Evolutionary conservation across 2,888 invertebrate species (phyloP), one percentile per base, ranked within the genome.

Genomic region (Phymatocera aterrima): DNA sequence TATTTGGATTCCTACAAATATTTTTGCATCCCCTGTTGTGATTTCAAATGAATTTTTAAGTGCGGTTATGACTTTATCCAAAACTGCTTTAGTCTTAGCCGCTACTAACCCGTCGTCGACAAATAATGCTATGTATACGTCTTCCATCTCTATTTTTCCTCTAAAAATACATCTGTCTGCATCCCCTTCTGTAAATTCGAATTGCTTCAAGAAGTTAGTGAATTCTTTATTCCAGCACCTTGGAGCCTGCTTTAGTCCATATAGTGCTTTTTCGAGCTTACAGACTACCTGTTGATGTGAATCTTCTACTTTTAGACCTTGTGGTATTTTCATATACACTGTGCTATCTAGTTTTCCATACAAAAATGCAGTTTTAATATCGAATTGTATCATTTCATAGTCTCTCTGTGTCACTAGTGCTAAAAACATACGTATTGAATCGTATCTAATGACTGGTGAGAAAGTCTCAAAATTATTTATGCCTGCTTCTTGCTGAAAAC

Each of bases 1-100:
- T 21, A 81, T 79, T 43, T 81, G 80, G 60, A 81, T 75, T 1
- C 78, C 81, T 0, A 80, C 80, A 64, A 77, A 81, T n/a, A 54
- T 15, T 37, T 37, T 78, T n/a, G 75, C 34, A 21, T 81, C 78
- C 3, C 79, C 80, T 12, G 77, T 60, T 0, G 79, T 79, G 40
- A 81, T 80, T 34, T 64, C 65, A 31, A 79, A 81, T 6, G 79
- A 8, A 10, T 43, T 46, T 0, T 28, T 15, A 10, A 81, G 43
- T 40, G 77, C 48, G 21, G 21, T 21, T 0, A 78, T 3, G 0
- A 79, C 79, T 10, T 46, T 12, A 24, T 77, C 48, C 3, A 79
- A 28, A 12, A 65, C 18, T 10, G 34, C 79, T 10, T 34, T 15
- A 80, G n/a, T n/a, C n/a, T n/a, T n/a, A n/a, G n/a, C n/a, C n/a